Base-by-base conservation (phyloP, 2,113 vertebrate genomes). In the Rhineura floridana region DNA sequence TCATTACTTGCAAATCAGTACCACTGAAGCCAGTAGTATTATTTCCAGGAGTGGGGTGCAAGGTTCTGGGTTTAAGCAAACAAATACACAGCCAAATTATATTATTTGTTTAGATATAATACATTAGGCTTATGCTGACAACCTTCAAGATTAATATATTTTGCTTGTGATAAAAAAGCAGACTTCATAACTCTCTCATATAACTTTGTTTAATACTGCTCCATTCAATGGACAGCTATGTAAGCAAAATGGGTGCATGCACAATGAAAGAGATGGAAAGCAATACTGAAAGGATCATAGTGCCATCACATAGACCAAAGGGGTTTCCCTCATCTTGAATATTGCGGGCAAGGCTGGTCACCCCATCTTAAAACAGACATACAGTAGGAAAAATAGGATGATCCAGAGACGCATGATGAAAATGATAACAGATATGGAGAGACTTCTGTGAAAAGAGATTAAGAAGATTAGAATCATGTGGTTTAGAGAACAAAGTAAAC, bases 341-440 rank as follows among this genome's bases (percentile, higher is more conserved):
- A 92, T 81, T 93, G 84, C 78, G 91, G 88, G 90, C 70, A 85
- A 92, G 89, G 90, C 87, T 76, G 94, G 91, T 94, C 93, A 96
- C 90, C 84, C 81, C 93, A 94, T 93, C 91, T 93, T 91, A 95
- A 93, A 93, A 95, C 88, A 95, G 90, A 95, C 6, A 94, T 39
- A 94, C 0, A 95, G 93, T 73, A 95, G 91, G 70, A 95, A 90
- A 87, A 95, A 91, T 39, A 94, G 93, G 91, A 96, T 90, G 92
- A 67, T 94, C 93, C 95, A 95, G 91, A 95, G 92, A 76, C 87
- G 90, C 4, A 89, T 46, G 82, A 90, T 94, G 95, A 90, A 86
- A 94, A 96, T 94, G 30, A 91, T 93, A 93, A 94, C 91, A 93
- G 89, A 94, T 79, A 93, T 93, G 95, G 89, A 94, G 93, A 94